Evolutionary conservation across 1,140 invertebrate genomes (phyloP), one percentile per base, ranked within the genome.

Genomic region (Drosophila virilis): DNA sequence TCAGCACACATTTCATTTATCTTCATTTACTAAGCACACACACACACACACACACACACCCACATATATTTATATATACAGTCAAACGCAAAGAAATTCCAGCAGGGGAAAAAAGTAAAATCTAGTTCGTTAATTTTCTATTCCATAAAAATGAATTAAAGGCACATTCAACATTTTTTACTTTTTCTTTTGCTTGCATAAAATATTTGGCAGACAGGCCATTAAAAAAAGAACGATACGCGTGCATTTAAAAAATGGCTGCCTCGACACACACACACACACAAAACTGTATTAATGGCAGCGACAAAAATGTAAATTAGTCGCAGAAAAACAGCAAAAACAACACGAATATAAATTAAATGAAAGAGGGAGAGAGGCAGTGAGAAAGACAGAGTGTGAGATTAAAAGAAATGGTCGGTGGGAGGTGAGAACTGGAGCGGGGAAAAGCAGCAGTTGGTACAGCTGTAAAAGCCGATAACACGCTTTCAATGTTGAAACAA

Each of bases 291-390:
- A 84, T 89, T 88, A 84, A 89, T 88, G 83, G 80, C 84, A 70
- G 77, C 84, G 83, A 88, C 83, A 88, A 89, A 89, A 88, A 89
- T 88, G 83, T 88, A 88, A 88, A 88, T 88, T 89, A 88, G 83
- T 88, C 73, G 80, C 65, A 55, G 45, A 57, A 54, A 58, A 48
- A 33, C 43, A 62, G 42, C 43, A 59, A 75, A 74, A 67, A 57
- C 65, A 77, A 65, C 43, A 51, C 28, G 54, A 46, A 59, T 46
- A 81, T 85, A 80, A 85, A 80, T 85, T 81, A 85, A 80, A 64
- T 65, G 50, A 64, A 69, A 68, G 79, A 54, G 22, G 51, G 40
- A 22, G 10, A 40, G 45, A 59, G 0, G 13, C 28, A 9, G 5
- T 8, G 6, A 17, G 38, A 9, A 4, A 10, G 55, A 33, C 4